These are phyloP conservation scores for Crossaster papposus DNA, from an alignment of 53 echinoderm and acorn worm genomes.

Conservation along the genomic window DNA sequence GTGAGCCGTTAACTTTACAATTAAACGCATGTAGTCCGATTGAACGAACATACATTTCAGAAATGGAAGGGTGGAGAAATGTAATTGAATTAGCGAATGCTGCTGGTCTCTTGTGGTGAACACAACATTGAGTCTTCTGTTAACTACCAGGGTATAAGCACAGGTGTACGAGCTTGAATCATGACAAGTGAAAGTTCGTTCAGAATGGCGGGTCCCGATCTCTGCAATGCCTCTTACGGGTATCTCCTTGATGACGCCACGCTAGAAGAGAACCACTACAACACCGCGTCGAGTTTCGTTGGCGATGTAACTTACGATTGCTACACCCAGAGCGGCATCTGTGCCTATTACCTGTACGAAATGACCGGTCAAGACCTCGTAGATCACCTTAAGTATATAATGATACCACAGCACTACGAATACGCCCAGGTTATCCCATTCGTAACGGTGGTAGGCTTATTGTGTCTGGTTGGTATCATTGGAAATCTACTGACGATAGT, in stretches of 20 bases:
- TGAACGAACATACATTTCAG: not conserved
- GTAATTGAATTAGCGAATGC: not conserved
- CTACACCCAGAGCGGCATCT: not conserved
- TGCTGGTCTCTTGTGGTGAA: not conserved
- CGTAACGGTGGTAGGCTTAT: slow-evolving; percentile 63
- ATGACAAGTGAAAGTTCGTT: not conserved
- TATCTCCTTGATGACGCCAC: slow-evolving; percentile 6
- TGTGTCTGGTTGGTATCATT: slow-evolving; percentile 75
- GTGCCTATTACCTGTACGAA: slow-evolving; percentile 55
- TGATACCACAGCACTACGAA: slow-evolving; percentile 49
- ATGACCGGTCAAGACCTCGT: slow-evolving; percentile 22
- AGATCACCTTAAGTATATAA: slow-evolving; percentile 29
- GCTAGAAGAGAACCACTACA: slow-evolving; percentile 18
- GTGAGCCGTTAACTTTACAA: not conserved
- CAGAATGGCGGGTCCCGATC: not conserved
- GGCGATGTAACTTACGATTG: slow-evolving; percentile 32
- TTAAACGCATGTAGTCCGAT: not conserved
- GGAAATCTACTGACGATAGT: slow-evolving; percentile 91
- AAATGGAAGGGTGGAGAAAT: not conserved
- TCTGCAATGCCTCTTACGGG: slow-evolving; percentile 42
- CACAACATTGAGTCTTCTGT: not conserved
- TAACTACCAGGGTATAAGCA: not conserved
- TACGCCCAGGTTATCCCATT: slow-evolving; percentile 71
- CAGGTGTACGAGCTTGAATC: not conserved
- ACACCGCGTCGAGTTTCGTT: slow-evolving; percentile 20